Evolutionary conservation across 2,797 vertebrate genomes (phyloP).

Genomic region (Passerculus sandwichensis): DNA sequence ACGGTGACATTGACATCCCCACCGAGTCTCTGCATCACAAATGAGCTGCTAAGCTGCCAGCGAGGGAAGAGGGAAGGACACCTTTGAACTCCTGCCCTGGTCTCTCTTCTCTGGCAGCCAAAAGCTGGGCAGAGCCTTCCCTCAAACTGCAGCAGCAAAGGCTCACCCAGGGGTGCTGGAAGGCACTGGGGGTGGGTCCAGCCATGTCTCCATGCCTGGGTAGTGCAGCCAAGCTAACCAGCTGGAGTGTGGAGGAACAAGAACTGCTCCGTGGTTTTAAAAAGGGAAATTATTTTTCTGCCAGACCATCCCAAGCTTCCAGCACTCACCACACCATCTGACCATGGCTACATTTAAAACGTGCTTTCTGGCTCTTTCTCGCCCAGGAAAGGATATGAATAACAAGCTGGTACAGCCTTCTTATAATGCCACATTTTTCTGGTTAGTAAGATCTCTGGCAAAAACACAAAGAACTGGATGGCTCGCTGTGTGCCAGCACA

Average conservation of each 20-base stretch:
- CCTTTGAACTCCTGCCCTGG: background rate
- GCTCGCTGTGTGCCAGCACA: background rate
- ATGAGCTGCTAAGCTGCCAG: background rate
- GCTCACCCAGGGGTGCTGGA: background rate
- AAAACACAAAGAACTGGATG: background rate
- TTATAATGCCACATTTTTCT: background rate
- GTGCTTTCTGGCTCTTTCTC: background rate
- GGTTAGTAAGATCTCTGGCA: background rate
- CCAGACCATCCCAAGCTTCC: constrained; percentile 24
- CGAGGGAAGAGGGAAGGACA: background rate
- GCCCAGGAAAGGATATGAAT: background rate
- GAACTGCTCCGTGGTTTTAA: constrained; percentile 36
- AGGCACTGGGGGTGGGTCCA: background rate
- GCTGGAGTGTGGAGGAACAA: background rate
- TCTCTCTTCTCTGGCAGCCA: background rate
- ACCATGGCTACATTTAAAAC: background rate
- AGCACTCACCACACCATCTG: constrained; percentile 11
- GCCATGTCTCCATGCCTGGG: background rate
- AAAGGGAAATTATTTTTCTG: constrained; percentile 42
- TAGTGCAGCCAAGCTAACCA: background rate
- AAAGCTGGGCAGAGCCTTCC: background rate
- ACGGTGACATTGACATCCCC: fast-evolving
- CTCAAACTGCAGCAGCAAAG: background rate
- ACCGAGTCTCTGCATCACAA: background rate
- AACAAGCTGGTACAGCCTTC: constrained; percentile 4